These are phyloP conservation scores for Gambelia wislizenii DNA, from an alignment of 2,797 vertebrate species.

Conservation along the genomic window DNA sequence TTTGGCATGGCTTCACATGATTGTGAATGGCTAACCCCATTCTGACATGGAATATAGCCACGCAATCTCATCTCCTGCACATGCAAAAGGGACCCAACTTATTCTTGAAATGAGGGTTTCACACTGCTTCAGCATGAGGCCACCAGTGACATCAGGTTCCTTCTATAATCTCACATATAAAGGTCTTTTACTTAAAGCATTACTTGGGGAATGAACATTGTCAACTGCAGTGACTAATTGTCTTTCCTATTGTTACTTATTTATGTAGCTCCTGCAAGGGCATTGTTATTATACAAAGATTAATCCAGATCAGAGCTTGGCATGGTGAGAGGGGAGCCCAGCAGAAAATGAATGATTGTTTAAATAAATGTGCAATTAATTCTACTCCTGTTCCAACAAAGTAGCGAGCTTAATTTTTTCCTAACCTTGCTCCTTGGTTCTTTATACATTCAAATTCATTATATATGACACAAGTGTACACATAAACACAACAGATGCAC, in stretches of 20 bases:
- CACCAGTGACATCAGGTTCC: neutral
- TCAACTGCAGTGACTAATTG: slow-evolving; percentile 11
- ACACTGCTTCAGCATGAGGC: neutral
- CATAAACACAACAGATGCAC: neutral
- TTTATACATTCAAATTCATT: slow-evolving; percentile 41
- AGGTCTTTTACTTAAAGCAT: neutral
- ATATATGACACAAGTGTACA: neutral
- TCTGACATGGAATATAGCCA: neutral
- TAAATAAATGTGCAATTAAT: slow-evolving; percentile 39
- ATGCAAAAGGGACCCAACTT: neutral
- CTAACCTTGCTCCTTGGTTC: slow-evolving; percentile 17
- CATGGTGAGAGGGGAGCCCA: slow-evolving; percentile 4
- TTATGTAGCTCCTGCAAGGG: slow-evolving; percentile 31
- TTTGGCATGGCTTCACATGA: neutral
- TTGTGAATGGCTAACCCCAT: neutral
- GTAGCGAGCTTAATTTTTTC: slow-evolving; percentile 28
- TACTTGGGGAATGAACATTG: neutral
- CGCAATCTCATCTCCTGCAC: neutral
- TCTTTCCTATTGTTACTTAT: neutral
- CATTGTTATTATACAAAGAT: slow-evolving; percentile 45
- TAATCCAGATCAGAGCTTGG: slow-evolving; percentile 18
- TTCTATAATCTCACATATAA: neutral
- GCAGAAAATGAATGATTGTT: slow-evolving; percentile 22
- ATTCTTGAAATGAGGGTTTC: neutral
- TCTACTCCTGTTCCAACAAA: slow-evolving; percentile 21